These are phyloP conservation scores for Gobio gobio DNA, from an alignment of 2,113 vertebrate genomes.

Conservation along the genomic window DNA sequence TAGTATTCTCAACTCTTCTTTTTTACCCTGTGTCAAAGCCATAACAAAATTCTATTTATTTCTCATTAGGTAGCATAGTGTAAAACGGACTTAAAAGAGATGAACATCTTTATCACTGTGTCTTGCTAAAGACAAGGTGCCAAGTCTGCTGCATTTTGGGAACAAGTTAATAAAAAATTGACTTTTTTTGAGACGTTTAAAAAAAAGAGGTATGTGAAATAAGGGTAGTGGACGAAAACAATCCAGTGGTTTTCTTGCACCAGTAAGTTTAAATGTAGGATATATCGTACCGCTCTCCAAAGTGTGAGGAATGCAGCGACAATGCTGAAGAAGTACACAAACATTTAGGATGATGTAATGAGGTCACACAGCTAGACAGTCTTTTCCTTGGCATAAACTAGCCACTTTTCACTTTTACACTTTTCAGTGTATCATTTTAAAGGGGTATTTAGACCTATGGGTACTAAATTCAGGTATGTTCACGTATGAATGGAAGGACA, in stretches of 20 bases:
- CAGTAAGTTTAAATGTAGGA: slow-evolving; percentile 37
- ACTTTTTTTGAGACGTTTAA: slow-evolving; percentile 61
- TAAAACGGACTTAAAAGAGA: slow-evolving; percentile 38
- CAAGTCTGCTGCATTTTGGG: slow-evolving; percentile 30
- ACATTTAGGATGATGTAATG: slow-evolving; percentile 48
- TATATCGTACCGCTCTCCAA: slow-evolving; percentile 28
- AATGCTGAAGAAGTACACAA: slow-evolving; percentile 48
- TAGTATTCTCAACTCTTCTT: slow-evolving; percentile 71
- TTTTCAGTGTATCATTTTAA: slow-evolving; percentile 28
- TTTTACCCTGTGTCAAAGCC: slow-evolving; percentile 76
- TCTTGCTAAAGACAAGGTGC: slow-evolving; percentile 34
- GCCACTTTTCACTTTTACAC: slow-evolving; percentile 39
- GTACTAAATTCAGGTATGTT: slow-evolving; percentile 33
- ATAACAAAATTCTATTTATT: slow-evolving; percentile 55
- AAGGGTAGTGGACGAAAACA: slow-evolving; percentile 63
- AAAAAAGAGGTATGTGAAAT: slow-evolving; percentile 65
- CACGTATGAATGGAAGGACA: slow-evolving; percentile 49
- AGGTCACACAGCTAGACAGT: slow-evolving; percentile 49
- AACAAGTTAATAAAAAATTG: slow-evolving; percentile 30
- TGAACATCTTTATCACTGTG: slow-evolving; percentile 21
- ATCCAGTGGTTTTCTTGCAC: slow-evolving; percentile 68
- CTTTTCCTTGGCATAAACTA: slow-evolving; percentile 52
- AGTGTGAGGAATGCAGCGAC: slow-evolving; percentile 35
- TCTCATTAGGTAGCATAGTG: slow-evolving; percentile 41
- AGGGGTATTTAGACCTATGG: slow-evolving; percentile 39